These are phyloP conservation scores for Acholoe squamosa DNA, from an alignment of 2,888 invertebrate species.

Conservation along the genomic window DNA sequence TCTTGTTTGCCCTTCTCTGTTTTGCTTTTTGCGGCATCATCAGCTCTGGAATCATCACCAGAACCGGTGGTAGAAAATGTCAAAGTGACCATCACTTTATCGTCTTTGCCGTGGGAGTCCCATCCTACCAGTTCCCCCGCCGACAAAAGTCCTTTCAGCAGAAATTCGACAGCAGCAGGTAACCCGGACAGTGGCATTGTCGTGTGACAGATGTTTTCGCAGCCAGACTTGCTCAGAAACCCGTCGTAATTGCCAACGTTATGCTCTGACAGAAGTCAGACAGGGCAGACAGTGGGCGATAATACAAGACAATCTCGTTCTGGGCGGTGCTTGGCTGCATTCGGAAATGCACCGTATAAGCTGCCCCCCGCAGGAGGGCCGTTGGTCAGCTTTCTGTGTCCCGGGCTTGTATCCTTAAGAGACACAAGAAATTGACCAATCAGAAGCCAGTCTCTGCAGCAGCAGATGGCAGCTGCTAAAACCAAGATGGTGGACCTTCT, in stretches of 20 bases:
- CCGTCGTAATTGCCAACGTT: not conserved
- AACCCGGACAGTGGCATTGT: conserved; percentile 48
- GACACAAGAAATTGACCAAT: too few species aligned
- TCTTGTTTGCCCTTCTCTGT: not conserved
- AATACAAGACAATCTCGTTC: not conserved
- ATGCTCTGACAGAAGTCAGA: too few species aligned
- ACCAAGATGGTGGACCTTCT: too few species aligned
- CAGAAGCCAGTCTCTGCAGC: too few species aligned
- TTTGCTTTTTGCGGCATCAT: not conserved
- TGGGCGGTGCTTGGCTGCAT: not conserved
- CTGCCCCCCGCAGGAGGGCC: not conserved
- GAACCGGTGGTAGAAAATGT: not conserved
- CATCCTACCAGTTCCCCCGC: conserved; percentile 9
- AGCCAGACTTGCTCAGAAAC: too few species aligned
- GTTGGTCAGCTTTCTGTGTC: too few species aligned
- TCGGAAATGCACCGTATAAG: not conserved
- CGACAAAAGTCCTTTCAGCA: conserved; percentile 29
- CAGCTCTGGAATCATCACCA: not conserved
- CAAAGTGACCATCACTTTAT: conserved; percentile 35
- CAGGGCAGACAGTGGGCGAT: not conserved
- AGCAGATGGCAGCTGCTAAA: too few species aligned
- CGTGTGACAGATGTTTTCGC: not conserved
- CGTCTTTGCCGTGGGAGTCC: conserved; percentile 43
- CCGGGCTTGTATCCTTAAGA: too few species aligned
- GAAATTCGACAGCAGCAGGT: conserved; percentile 28